A percentile compares a stretch with the other conserved stretches of the same genome.
phyloP scores from a whole-genome alignment of 2,797 vertebrate genomes.

The Aulostomus chinensis region DNA sequence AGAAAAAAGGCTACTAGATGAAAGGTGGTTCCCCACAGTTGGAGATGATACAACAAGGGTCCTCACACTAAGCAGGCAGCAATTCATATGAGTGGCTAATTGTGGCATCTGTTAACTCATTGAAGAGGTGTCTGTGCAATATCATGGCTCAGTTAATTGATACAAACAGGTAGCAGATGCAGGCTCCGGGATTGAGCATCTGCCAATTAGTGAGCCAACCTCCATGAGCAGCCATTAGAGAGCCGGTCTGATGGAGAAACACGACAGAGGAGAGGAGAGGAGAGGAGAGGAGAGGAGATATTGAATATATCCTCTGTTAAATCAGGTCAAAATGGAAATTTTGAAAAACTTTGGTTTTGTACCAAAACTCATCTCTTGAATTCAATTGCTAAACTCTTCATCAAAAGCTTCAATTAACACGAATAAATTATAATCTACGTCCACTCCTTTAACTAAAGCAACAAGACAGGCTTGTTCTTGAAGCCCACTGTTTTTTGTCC shows the following conservation, averaged over 20 bases:
- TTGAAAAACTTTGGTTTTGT: no score
- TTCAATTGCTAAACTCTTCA: no score
- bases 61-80: constrained; percentile 83
- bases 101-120: constrained; percentile 89
- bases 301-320: no score
- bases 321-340: no score
- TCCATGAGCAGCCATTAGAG: constrained; percentile 67
- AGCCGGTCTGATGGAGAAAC: no score
- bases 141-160: constrained; percentile 80
- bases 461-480: no score
- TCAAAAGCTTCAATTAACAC: no score
- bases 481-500: no score
- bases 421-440: no score
- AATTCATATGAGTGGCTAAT: constrained; percentile 89
- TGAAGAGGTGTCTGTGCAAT: constrained; percentile 77
- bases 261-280: constrained; percentile 1
- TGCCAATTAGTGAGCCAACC: constrained; percentile 72
- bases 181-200: constrained; percentile 68
- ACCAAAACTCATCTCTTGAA: no score
- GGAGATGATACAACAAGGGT: constrained; percentile 80
- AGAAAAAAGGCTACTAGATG: constrained; percentile 61
- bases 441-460: no score
- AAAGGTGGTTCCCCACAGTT: constrained; percentile 78
- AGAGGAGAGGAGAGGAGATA: neutral
- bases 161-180: constrained; percentile 84